Evolutionary conservation across 2,888 invertebrate genomes (phyloP), one percentile per base, ranked within the genome.

Genomic region (Eubasilissa splendida): DNA sequence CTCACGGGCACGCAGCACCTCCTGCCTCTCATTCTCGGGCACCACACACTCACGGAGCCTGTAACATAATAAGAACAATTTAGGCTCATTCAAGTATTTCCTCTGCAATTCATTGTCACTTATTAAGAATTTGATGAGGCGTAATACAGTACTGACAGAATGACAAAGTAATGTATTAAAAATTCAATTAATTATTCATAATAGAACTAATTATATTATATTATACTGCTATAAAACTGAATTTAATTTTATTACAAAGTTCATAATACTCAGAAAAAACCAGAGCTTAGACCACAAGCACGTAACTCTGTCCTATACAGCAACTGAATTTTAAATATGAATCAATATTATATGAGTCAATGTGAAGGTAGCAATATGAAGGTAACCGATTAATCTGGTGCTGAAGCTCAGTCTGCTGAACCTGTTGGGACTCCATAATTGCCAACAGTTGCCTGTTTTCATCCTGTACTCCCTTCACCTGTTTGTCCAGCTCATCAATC

Each of bases 1-100:
- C 63, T 82, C 80, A 4, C 58, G 66, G 0, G 59, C 50, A 56
- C 65, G 66, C 54, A 66, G 50, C 11, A 76, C 80, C 53, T 82
- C 80, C 10, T 22, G 42, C 33, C 59, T 75, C 53, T 82, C 82
- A 4, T 56, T 59, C 12, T 80, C 77, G 11, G 60, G 58, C 63
- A 82, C 80, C n/a, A 80, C 65, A 31, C 68, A 52, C 12, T n/a
- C n/a, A 4, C 77, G 79, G n/a, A 82, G 59, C 74, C 81, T 81
- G 66, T 56, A 31, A 12, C 42, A 53, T 11, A 22, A 22, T 22
- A 22, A 10, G 22, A 50, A 31, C 3, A 56, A 54, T 50, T 1
- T 9, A 12, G 52, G 9, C 10, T 42, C 10, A 54, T 10, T 10
- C 8, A 42, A 2, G 5, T 2, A 11, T 11, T 11, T 70, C 70